These are phyloP conservation scores for Haliclona indistincta DNA, from an alignment of 37 sponge, comb jelly and placozoan species.

Conservation along the genomic window DNA sequence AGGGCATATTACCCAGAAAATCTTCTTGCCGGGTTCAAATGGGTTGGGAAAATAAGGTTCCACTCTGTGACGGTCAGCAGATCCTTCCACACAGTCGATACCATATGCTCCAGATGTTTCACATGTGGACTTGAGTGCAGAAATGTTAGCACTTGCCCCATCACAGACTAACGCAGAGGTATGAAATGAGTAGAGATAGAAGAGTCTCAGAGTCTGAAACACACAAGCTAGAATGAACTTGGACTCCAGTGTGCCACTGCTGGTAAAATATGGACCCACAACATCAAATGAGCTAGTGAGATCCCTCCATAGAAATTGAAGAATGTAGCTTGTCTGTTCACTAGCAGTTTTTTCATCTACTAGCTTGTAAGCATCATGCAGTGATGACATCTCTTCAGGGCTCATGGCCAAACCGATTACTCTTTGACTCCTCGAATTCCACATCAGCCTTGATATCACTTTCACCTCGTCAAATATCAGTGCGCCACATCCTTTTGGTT, in stretches of 20 bases:
- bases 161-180: conserved; percentile 14
- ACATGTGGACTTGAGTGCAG: not conserved
- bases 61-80: not conserved
- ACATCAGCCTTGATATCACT: no score
- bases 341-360: not conserved
- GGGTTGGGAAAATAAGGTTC: not conserved
- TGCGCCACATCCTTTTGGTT: no score
- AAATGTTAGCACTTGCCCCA: conserved; percentile 19
- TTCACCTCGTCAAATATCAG: no score
- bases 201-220: not conserved
- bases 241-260: conserved; percentile 1
- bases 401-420: conserved; percentile 35
- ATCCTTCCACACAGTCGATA: no score
- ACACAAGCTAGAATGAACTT: conserved; percentile 3
- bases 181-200: conserved; percentile 1
- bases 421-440: no score
- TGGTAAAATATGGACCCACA: conserved; percentile 31
- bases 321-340: conserved; percentile 15
- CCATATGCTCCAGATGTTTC: no score
- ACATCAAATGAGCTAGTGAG: conserved; percentile 12
- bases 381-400: conserved; percentile 2
- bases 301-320: conserved; percentile 29
- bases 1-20: conserved; percentile 5
- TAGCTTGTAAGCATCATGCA: conserved; percentile 23
- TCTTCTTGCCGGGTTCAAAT: conserved; percentile 9